These are phyloP conservation scores for Cyanoderma ruficeps DNA, from an alignment of 2,113 vertebrate species.

Conservation along the genomic window DNA sequence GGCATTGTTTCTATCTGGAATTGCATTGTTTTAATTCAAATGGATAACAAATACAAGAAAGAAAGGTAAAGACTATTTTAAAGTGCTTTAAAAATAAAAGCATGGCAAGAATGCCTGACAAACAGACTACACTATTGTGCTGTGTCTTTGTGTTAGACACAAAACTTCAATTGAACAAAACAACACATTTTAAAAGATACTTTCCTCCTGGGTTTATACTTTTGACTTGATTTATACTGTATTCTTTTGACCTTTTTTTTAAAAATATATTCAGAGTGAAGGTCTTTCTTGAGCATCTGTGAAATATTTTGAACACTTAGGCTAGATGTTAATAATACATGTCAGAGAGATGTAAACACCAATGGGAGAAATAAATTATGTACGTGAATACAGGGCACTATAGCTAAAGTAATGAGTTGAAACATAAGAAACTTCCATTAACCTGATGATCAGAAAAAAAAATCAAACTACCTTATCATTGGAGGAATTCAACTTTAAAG, in stretches of 20 bases:
- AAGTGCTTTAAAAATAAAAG: neutral
- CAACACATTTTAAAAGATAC: neutral
- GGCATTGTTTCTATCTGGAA: neutral
- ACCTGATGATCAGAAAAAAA: neutral
- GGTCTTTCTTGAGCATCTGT: slow-evolving; percentile 34
- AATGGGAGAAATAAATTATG: slow-evolving; percentile 66
- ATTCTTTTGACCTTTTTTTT: neutral
- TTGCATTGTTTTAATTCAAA: neutral
- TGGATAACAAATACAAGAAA: neutral
- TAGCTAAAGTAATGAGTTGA: slow-evolving; percentile 42
- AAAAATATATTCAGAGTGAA: neutral
- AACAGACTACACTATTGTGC: neutral
- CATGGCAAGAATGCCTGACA: neutral
- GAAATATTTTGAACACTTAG: slow-evolving; percentile 45
- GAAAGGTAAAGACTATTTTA: neutral
- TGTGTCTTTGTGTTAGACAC: neutral
- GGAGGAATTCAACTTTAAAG: neutral
- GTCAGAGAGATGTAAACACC: slow-evolving; percentile 46
- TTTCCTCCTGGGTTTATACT: neutral
- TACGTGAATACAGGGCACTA: slow-evolving; percentile 22
- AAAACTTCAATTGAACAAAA: neutral
- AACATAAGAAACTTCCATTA: slow-evolving; percentile 50
- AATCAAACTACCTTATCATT: neutral
- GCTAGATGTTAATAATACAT: slow-evolving; percentile 51
- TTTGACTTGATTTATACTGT: neutral